These are phyloP conservation scores for Ennomos erosarius DNA, from an alignment of 2,888 invertebrate species.

Conservation along the genomic window DNA sequence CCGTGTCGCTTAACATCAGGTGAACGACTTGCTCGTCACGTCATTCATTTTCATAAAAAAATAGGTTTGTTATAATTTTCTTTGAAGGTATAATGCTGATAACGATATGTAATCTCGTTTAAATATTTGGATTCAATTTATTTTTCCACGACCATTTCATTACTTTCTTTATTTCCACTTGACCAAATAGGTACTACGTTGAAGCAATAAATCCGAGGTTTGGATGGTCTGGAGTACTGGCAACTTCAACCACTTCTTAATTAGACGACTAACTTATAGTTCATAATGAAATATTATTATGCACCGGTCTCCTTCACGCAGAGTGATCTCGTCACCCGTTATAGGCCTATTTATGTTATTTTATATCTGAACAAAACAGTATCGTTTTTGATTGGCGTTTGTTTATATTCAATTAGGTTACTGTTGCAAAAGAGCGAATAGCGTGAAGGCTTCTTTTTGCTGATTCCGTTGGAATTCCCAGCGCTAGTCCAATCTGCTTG, in stretches of 20 bases:
- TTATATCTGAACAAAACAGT: not conserved
- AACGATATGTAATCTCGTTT: too few relatives aligned
- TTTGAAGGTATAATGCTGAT: too few relatives aligned
- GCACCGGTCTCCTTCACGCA: slow-evolving; percentile 15
- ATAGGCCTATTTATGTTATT: too few relatives aligned
- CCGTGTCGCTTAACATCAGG: too few relatives aligned
- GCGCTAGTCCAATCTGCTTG: slow-evolving; percentile 69
- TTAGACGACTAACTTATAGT: slow-evolving; percentile 39
- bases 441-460: slow-evolving; percentile 48
- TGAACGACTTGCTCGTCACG: too few relatives aligned
- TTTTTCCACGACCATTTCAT: too few relatives aligned
- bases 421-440: slow-evolving; percentile 42
- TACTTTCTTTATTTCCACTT: slow-evolving; percentile 9
- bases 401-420: slow-evolving; percentile 57
- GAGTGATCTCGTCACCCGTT: too few relatives aligned
- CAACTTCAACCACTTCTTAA: slow-evolving; percentile 45
- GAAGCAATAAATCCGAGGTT: slow-evolving; percentile 40
- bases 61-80: too few relatives aligned
- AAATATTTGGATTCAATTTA: too few relatives aligned
- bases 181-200: slow-evolving; percentile 28
- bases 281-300: slow-evolving; percentile 40
- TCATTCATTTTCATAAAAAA: too few relatives aligned
- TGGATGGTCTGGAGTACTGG: slow-evolving; percentile 42
- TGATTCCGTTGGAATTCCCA: slow-evolving; percentile 60
- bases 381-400: slow-evolving; percentile 33